phyloP scores from a whole-genome alignment of 2,797 vertebrate genomes.

The Pagetopsis macropterus region DNA sequence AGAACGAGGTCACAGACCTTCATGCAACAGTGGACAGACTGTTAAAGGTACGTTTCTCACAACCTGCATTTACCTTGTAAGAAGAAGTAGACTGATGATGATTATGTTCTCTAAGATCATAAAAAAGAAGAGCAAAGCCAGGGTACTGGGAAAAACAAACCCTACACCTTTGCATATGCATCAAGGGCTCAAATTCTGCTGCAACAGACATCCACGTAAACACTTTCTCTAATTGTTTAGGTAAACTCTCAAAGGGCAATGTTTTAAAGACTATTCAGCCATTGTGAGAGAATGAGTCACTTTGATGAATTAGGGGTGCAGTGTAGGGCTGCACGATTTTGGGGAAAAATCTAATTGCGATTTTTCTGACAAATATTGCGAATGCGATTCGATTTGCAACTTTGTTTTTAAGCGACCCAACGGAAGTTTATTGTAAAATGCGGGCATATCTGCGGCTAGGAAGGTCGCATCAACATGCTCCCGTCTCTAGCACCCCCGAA shows the following conservation, averaged over 20 bases:
- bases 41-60: slow-evolving; percentile 70
- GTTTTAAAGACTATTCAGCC: neutral
- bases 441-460: too few species aligned
- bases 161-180: neutral
- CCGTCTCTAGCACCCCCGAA: too few species aligned
- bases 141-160: slow-evolving; percentile 6
- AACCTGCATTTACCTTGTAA: slow-evolving; percentile 4
- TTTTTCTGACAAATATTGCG: too few species aligned
- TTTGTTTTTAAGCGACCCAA: too few species aligned
- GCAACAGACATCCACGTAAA: neutral
- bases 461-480: too few species aligned
- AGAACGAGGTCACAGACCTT: slow-evolving; percentile 77
- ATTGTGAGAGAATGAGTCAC: neutral
- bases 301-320: neutral
- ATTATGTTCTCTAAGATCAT: slow-evolving; percentile 12
- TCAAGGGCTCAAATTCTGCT: neutral
- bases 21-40: slow-evolving; percentile 75
- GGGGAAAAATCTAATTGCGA: too few species aligned
- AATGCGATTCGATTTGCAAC: too few species aligned
- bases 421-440: too few species aligned
- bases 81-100: neutral
- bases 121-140: neutral
- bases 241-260: neutral
- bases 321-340: too few species aligned
- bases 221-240: neutral